A percentile compares a stretch with the other conserved stretches of the same genome.
Evolutionary conservation across 2,113 vertebrate species (phyloP).

Genomic region (Petroica traversi): DNA sequence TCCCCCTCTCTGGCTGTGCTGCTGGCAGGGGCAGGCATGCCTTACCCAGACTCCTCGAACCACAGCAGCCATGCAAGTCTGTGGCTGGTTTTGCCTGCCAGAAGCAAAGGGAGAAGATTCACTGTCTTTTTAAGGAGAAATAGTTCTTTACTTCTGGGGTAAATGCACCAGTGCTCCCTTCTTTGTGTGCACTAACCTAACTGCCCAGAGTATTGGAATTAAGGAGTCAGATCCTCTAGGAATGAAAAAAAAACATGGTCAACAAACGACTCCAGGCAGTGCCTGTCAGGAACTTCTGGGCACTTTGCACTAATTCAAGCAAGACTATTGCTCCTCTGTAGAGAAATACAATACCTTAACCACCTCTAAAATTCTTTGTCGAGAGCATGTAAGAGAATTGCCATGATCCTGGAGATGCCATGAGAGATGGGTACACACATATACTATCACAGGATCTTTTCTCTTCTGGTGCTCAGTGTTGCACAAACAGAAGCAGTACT

Average conservation of each 20-base stretch:
- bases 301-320: background rate
- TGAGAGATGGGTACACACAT: accelerated
- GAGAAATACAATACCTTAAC: background rate
- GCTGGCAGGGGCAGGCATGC: background rate
- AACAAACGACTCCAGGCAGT: background rate
- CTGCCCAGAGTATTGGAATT: background rate
- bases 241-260: background rate
- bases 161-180: background rate
- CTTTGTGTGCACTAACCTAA: background rate
- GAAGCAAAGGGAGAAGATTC: background rate
- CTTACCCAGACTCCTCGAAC: background rate
- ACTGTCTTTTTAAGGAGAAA: background rate
- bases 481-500: background rate
- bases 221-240: background rate
- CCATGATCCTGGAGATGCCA: background rate
- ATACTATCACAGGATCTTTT: background rate
- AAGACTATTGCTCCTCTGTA: background rate
- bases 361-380: background rate
- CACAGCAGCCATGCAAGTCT: background rate
- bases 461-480: background rate
- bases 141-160: background rate
- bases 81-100: background rate
- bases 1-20: accelerated
- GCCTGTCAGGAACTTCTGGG: background rate
- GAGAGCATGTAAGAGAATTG: background rate